Evolutionary conservation across 2,113 vertebrate species (phyloP).

Genomic region (Varanus salvator): DNA sequence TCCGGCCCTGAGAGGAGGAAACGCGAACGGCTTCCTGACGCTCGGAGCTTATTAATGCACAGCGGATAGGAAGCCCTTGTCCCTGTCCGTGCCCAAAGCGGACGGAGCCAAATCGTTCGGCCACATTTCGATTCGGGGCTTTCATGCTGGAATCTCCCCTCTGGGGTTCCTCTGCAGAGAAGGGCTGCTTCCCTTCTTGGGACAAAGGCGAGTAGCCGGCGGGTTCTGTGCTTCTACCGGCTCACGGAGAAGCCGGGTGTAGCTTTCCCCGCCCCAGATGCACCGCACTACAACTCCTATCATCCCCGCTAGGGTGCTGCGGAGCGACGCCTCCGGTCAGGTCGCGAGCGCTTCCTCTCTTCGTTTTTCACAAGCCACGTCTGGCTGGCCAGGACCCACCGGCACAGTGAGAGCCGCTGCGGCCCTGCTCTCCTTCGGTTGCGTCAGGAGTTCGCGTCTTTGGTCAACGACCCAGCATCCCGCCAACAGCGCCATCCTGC

Average conservation of each 20-base stretch:
- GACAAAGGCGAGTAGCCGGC: not conserved
- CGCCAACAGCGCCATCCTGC: not conserved
- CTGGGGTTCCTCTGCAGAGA: not conserved
- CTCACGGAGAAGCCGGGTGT: not conserved
- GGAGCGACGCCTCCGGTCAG: not conserved
- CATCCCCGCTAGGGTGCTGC: not conserved
- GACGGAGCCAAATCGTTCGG: not conserved
- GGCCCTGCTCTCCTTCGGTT: constrained; percentile 11
- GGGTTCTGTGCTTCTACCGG: not conserved
- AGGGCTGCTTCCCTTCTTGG: not conserved
- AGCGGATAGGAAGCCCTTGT: not conserved
- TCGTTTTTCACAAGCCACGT: not conserved
- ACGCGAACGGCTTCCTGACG: not conserved
- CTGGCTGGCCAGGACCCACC: not conserved
- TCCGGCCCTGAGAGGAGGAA: no score
- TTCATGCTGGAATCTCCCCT: not conserved
- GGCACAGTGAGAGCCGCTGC: no score
- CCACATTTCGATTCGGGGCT: not conserved
- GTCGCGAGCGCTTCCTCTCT: no score
- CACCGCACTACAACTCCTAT: no score
- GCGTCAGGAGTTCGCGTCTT: constrained; percentile 63
- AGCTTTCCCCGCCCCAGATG: no score
- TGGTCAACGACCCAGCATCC: constrained; percentile 59
- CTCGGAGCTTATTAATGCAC: not conserved
- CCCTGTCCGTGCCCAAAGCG: not conserved